These are phyloP conservation scores for Monodelphis domestica DNA, from an alignment of 2,797 vertebrate genomes.

Conservation along the genomic window DNA sequence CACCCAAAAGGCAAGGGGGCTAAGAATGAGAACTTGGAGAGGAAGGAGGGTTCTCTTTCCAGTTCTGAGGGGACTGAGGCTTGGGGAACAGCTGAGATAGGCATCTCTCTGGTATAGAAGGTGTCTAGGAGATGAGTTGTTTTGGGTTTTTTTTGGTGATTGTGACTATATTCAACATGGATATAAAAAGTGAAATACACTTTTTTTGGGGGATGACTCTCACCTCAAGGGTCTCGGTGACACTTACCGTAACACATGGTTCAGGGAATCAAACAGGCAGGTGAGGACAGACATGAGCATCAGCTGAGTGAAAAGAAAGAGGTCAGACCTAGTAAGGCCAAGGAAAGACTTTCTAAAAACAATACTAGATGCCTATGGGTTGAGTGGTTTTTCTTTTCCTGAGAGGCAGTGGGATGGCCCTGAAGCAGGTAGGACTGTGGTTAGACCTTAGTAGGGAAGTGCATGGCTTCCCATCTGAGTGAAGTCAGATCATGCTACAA, in stretches of 20 bases:
- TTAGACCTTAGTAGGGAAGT: neutral
- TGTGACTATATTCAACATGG: too few species aligned
- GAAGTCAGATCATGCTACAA: neutral
- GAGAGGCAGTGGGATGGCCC: neutral
- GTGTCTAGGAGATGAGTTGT: neutral
- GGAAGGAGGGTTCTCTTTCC: neutral
- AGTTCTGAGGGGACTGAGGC: neutral
- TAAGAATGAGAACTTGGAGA: neutral
- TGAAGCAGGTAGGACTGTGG: neutral
- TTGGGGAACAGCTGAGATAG: neutral
- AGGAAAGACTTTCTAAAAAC: neutral
- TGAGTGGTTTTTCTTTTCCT: neutral
- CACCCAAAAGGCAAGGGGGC: neutral
- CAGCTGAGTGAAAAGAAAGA: constrained; percentile 71
- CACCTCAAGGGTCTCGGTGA: neutral
- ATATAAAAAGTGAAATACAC: too few species aligned
- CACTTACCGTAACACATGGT: constrained; percentile 82
- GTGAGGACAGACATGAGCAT: constrained; percentile 83
- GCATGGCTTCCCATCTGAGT: neutral
- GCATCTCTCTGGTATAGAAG: neutral
- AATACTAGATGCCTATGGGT: neutral
- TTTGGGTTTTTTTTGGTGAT: too few species aligned
- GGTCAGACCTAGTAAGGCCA: neutral
- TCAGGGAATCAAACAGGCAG: constrained; percentile 83
- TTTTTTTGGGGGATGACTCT: neutral